phyloP scores from a whole-genome alignment of 2,797 vertebrate species.

The Pangasius macronema region DNA sequence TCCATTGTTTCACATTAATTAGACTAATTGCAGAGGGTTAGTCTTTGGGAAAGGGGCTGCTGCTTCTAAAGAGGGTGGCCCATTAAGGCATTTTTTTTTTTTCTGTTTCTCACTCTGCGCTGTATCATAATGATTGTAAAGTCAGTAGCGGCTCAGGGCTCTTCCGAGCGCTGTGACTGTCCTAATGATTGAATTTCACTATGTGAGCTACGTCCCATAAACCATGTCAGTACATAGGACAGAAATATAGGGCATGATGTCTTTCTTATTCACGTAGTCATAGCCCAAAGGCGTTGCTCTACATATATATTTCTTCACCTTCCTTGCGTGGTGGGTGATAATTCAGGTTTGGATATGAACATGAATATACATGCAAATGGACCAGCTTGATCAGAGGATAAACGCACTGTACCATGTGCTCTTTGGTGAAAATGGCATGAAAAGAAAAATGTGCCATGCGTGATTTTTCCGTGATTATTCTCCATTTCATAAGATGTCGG shows the following conservation, averaged over 20 bases:
- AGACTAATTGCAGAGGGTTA: slow-evolving; percentile 88
- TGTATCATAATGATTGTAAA: slow-evolving; percentile 47
- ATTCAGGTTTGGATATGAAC: background rate
- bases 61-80: slow-evolving; percentile 64
- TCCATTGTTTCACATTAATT: slow-evolving; percentile 93
- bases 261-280: slow-evolving; percentile 49
- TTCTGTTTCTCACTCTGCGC: slow-evolving; percentile 15
- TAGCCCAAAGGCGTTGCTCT: slow-evolving; percentile 40
- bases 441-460: background rate
- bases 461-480: background rate
- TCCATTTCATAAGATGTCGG: background rate
- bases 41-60: slow-evolving; percentile 81
- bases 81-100: slow-evolving; percentile 48
- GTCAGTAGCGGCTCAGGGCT: slow-evolving; percentile 46
- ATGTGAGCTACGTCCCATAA: slow-evolving; percentile 56
- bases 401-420: background rate
- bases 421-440: background rate
- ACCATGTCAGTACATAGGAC: slow-evolving; percentile 52
- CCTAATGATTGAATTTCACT: slow-evolving; percentile 59
- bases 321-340: background rate
- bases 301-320: slow-evolving; percentile 19
- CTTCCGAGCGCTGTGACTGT: slow-evolving; percentile 50
- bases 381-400: slow-evolving; percentile 2
- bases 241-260: slow-evolving; percentile 49
- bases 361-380: background rate